Conservation (phyloP, 2,797 vertebrate species). For the Loris lydekkerianus region DNA sequence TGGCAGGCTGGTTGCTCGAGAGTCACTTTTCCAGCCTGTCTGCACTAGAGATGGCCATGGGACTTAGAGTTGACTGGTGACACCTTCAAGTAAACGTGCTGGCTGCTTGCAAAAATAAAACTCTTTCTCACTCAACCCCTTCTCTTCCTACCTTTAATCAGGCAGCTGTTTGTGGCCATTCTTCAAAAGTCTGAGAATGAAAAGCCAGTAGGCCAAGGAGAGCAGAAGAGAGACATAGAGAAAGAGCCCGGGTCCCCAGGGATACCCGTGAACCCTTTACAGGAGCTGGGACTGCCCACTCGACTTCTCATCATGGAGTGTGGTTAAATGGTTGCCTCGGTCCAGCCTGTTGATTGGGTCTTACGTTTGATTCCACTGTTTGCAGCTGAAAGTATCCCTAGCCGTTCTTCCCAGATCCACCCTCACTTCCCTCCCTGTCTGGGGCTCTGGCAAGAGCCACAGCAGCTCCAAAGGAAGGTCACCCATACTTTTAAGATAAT, state of each 20-base stretch:
- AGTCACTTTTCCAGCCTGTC: background rate
- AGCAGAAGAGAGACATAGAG: no score
- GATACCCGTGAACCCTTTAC: accelerated
- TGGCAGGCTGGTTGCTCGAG: accelerated
- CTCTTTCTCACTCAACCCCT: background rate
- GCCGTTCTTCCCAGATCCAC: background rate
- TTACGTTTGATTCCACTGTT: background rate
- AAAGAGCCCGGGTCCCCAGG: accelerated
- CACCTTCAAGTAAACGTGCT: no score
- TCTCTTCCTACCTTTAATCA: background rate
- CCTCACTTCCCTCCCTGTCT: background rate
- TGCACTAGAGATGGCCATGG: background rate
- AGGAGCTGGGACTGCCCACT: background rate
- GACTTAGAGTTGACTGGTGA: background rate
- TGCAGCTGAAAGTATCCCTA: background rate
- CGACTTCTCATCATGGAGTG: accelerated
- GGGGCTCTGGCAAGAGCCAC: background rate
- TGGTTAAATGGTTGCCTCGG: accelerated
- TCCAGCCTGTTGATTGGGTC: accelerated
- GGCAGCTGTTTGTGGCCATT: background rate
- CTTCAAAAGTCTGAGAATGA: background rate
- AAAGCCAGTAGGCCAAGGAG: background rate
- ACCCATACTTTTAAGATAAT: background rate
- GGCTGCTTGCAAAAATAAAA: background rate
- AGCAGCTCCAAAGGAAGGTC: background rate